phyloP scores from a whole-genome alignment of 2,888 invertebrate species.

The Hypercompe scribonia region DNA sequence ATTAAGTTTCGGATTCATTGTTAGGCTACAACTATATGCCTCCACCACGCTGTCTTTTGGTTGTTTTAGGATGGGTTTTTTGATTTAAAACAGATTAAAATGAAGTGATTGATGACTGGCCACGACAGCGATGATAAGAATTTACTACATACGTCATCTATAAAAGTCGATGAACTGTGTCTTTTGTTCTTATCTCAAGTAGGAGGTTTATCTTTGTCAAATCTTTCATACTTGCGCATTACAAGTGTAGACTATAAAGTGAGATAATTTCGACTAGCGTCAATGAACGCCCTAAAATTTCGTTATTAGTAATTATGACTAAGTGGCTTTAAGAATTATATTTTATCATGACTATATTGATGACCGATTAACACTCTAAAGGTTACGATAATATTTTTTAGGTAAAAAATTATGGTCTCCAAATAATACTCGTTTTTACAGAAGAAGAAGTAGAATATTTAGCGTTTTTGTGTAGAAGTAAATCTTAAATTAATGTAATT shows the following conservation, averaged over 20 bases:
- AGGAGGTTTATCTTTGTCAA: constrained; percentile 3
- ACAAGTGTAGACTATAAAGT: background rate
- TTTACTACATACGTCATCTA: background rate
- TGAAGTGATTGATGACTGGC: background rate
- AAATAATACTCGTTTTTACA: background rate
- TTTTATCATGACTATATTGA: background rate
- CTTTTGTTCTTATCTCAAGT: constrained; percentile 3
- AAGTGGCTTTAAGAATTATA: background rate
- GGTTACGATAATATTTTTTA: background rate
- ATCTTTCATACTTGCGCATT: constrained; percentile 5
- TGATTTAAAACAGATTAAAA: background rate
- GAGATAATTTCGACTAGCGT: background rate
- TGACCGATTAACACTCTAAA: background rate
- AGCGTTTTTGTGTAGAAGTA: background rate
- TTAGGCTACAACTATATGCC: background rate
- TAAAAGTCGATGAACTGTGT: constrained; percentile 3
- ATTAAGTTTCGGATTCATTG: background rate
- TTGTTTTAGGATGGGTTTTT: background rate
- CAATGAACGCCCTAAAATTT: background rate
- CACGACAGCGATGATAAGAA: background rate
- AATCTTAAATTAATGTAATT: background rate
- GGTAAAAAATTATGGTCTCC: background rate
- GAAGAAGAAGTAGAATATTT: too few relatives aligned
- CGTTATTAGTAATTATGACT: background rate
- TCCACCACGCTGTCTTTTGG: background rate